Evolutionary conservation across 1,140 invertebrate species (phyloP).

Genomic region (Drosophila tani): DNA sequence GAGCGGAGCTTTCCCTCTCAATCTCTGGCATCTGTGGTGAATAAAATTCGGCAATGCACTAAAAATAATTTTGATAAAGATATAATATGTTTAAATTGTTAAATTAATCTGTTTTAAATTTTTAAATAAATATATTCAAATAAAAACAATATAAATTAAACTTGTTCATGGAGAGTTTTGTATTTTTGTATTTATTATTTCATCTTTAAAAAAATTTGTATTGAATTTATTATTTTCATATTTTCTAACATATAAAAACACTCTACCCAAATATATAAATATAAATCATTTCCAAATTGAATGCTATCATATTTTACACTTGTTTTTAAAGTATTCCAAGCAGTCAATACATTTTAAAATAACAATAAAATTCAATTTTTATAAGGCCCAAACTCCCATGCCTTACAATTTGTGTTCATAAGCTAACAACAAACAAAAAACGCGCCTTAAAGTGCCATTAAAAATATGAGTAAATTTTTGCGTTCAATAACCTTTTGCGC

Average conservation of each 20-base stretch:
- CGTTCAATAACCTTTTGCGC: conserved; percentile 25
- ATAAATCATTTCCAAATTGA: background rate
- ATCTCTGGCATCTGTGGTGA: conserved; percentile 48
- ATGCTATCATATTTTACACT: background rate
- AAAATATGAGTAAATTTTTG: background rate
- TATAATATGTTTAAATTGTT: no score
- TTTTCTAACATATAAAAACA: background rate
- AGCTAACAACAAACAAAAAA: background rate
- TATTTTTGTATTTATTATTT: no score
- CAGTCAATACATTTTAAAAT: background rate
- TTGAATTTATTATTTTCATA: no score
- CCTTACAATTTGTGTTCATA: background rate
- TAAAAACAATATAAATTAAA: background rate
- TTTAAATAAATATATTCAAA: no score
- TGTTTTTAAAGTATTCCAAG: background rate
- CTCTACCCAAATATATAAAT: background rate
- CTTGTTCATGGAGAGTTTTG: no score
- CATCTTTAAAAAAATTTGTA: no score
- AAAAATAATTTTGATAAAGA: background rate
- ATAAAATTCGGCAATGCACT: conserved; percentile 41
- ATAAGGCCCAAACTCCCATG: background rate
- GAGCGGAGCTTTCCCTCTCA: conserved; percentile 48
- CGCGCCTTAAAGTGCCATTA: background rate
- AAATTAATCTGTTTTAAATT: background rate
- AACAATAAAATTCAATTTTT: background rate